These are phyloP conservation scores for Bambusicola thoracicus DNA, from an alignment of 2,113 vertebrate species.

Conservation along the genomic window DNA sequence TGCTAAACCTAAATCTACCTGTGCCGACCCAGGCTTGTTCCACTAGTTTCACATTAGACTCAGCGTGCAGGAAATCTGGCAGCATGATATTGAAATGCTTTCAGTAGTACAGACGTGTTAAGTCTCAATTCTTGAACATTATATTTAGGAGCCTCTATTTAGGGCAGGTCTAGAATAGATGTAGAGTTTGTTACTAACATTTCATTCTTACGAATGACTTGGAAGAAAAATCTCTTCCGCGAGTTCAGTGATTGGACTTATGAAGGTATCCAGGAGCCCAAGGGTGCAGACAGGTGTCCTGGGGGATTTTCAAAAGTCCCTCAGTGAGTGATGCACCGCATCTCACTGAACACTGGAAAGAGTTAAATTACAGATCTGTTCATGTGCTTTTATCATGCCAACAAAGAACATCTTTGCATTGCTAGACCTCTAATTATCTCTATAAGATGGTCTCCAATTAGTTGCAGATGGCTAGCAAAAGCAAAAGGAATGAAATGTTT, in stretches of 20 bases:
- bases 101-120: background rate
- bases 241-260: background rate
- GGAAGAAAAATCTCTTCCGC: background rate
- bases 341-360: background rate
- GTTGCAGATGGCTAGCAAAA: background rate
- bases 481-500: background rate
- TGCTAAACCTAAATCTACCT: background rate
- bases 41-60: background rate
- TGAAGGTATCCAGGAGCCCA: background rate
- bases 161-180: background rate
- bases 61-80: background rate
- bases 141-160: background rate
- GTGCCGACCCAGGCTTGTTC: background rate
- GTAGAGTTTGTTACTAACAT: constrained; percentile 23
- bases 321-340: background rate
- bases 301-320: background rate
- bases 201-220: constrained; percentile 5
- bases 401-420: background rate
- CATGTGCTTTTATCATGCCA: background rate
- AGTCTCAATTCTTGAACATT: constrained; percentile 24
- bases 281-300: background rate
- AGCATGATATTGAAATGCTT: background rate
- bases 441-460: background rate
- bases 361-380: background rate
- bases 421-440: background rate